Conservation (phyloP, 2,888 invertebrate species). For the Agrotis segetum region DNA sequence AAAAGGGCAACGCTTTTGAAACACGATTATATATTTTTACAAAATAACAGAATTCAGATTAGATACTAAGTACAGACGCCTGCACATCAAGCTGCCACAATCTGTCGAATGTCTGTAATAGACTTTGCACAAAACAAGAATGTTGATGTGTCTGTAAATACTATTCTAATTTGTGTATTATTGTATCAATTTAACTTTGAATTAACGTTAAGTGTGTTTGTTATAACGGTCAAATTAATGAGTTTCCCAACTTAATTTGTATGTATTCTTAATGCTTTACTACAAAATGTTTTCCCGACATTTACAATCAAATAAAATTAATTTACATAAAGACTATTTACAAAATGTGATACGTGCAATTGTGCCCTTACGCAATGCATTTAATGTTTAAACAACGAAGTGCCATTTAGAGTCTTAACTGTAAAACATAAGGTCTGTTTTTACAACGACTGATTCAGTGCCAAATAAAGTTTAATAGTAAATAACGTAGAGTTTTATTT, state of each 20-base stretch:
- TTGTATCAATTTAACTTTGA: background rate
- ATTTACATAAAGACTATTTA: constrained; percentile 35
- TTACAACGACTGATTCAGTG: constrained; percentile 57
- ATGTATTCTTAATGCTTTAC: background rate
- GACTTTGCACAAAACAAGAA: too few relatives aligned
- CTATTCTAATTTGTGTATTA: background rate
- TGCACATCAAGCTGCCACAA: too few relatives aligned
- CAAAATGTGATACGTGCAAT: constrained; percentile 37
- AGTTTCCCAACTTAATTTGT: background rate
- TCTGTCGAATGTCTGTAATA: too few relatives aligned
- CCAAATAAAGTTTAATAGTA: constrained; percentile 61
- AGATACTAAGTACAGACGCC: background rate
- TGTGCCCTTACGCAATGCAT: constrained; percentile 31
- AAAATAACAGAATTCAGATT: background rate
- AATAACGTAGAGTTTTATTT: constrained; percentile 45
- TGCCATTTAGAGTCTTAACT: constrained; percentile 48
- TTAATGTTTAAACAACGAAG: constrained; percentile 35
- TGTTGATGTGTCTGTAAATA: too few relatives aligned
- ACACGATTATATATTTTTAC: background rate
- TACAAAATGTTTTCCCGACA: constrained; percentile 1
- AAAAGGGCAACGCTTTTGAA: background rate
- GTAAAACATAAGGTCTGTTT: constrained; percentile 39
- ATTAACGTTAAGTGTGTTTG: background rate
- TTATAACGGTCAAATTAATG: background rate
- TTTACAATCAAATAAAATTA: constrained; percentile 25